phyloP scores from a whole-genome alignment of 2,113 vertebrate species.

The Hyperoodon ampullatus region DNA sequence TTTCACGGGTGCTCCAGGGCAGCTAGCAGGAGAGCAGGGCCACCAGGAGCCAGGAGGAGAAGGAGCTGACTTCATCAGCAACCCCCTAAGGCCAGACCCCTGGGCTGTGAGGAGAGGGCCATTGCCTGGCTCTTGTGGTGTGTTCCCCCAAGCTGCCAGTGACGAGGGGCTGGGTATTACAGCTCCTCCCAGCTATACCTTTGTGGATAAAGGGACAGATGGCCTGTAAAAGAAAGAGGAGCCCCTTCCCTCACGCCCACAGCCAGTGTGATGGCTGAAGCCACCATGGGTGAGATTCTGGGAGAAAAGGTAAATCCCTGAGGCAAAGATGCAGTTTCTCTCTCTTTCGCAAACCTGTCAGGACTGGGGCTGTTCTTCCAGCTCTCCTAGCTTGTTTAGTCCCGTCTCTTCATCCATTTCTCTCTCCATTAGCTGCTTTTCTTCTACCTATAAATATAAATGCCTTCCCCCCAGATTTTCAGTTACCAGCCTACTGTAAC shows the following conservation, averaged over 20 bases:
- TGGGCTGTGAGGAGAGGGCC: not conserved
- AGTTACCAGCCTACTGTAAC: not conserved
- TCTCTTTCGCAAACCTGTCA: not conserved
- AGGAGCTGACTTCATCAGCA: not conserved
- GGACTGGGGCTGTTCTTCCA: not conserved
- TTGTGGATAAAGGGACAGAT: not conserved
- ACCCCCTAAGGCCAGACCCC: not conserved
- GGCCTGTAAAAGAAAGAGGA: not conserved
- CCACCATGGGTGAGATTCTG: not conserved
- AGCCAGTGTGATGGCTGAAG: not conserved
- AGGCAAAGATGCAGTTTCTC: not conserved
- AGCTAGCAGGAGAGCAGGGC: not conserved
- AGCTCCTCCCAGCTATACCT: not conserved
- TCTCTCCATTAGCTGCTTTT: not conserved
- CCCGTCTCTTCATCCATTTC: not conserved
- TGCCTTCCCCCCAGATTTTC: not conserved
- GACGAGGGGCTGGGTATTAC: not conserved
- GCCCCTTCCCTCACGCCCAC: too few species aligned
- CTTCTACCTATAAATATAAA: not conserved
- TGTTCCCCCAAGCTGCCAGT: not conserved
- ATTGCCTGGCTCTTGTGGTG: not conserved
- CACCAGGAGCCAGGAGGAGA: not conserved
- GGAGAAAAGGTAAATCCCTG: not conserved
- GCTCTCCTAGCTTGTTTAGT: not conserved
- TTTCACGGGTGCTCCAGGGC: not conserved